Evolutionary conservation across 1,140 invertebrate genomes (phyloP).

Genomic region (Brachionus rubens): DNA sequence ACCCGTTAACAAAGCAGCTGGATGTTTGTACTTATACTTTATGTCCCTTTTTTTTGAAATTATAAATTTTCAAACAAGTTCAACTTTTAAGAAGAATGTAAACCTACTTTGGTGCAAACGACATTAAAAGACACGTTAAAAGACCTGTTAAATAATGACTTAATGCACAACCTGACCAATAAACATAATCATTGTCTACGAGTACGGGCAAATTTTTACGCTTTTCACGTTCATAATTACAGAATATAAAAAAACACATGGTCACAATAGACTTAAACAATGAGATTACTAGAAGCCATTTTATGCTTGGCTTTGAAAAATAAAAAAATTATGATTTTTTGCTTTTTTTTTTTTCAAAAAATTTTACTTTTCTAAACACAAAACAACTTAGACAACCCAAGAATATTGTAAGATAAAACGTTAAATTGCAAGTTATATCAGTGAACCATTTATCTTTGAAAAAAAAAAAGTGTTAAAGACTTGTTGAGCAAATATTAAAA

Average conservation of each 20-base stretch:
- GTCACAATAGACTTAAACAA: slow-evolving; percentile 26
- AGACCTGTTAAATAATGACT: neutral
- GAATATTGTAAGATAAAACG: neutral
- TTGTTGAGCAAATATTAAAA: neutral
- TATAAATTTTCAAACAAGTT: neutral
- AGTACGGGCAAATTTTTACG: slow-evolving; percentile 38
- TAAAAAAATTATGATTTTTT: neutral
- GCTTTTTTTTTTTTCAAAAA: neutral
- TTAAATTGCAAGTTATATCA: slow-evolving; percentile 8
- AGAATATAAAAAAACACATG: slow-evolving; percentile 4
- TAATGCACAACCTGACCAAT: neutral
- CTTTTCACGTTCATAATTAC: slow-evolving; percentile 21
- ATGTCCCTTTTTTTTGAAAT: neutral
- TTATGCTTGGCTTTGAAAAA: slow-evolving; percentile 5
- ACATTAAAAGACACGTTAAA: neutral
- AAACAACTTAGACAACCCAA: neutral
- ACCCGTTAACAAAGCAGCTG: slow-evolving; percentile 27
- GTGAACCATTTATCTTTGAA: slow-evolving; percentile 10
- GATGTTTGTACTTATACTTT: slow-evolving; percentile 16
- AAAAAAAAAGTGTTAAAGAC: neutral
- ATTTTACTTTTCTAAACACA: slow-evolving; percentile 1
- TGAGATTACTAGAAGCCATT: slow-evolving; percentile 8
- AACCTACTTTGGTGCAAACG: slow-evolving; percentile 29
- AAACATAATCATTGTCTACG: slow-evolving; percentile 20
- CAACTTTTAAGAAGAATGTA: neutral